A percentile compares a stretch with the other conserved stretches of the same genome.
Conservation (phyloP, 2,113 vertebrate genomes). For the Sinosuthora webbiana region DNA sequence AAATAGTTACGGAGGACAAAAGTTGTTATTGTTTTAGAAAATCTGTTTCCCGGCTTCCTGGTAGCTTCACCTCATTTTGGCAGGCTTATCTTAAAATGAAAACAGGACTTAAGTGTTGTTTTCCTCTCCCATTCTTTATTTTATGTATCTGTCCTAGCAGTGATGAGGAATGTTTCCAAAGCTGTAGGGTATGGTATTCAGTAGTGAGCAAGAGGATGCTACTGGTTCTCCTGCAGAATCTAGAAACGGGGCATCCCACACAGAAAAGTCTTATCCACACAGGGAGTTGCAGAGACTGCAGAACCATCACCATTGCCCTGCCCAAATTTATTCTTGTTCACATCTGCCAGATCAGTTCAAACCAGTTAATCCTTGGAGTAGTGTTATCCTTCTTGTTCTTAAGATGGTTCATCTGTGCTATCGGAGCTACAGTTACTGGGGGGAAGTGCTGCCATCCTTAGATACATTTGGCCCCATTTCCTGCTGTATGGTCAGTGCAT, state of each 20-base stretch:
- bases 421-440: rapidly evolving
- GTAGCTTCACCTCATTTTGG: not conserved
- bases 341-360: not conserved
- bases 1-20: not conserved
- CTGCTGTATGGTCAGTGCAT: not conserved
- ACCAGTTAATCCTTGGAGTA: not conserved
- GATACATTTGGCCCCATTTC: not conserved
- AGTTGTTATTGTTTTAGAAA: not conserved
- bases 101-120: not conserved
- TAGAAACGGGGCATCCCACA: not conserved
- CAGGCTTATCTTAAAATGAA: not conserved
- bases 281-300: not conserved
- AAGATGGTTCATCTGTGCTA: not conserved
- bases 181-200: not conserved
- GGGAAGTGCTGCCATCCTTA: not conserved
- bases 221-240: not conserved
- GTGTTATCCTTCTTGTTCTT: not conserved
- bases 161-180: not conserved
- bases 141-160: not conserved
- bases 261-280: not conserved
- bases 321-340: not conserved
- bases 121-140: not conserved
- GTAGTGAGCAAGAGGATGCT: not conserved
- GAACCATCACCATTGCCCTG: not conserved
- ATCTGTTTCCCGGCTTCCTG: not conserved